Evolutionary conservation across 2,113 vertebrate genomes (phyloP), one percentile per base, ranked within the genome.

Genomic region (Orthonyx spaldingii): DNA sequence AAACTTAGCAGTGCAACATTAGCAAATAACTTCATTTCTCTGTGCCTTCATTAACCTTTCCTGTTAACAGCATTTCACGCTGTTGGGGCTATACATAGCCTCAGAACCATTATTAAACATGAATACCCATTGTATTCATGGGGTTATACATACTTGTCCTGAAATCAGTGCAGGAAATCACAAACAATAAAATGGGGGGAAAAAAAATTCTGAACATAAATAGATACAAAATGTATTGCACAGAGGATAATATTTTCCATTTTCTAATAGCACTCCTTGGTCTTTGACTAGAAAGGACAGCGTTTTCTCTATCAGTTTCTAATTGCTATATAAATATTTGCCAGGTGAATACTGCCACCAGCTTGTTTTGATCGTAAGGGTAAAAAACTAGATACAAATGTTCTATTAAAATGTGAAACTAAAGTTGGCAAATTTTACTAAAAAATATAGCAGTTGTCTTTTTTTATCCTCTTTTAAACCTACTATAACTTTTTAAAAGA

Each of bases 21-120:
- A 87, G 81, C 55, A 72, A 89, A 42, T 41, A 75, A 64, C 16
- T 84, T 63, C 4, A 41, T 56, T 49, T 78, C 61, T 61, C 57
- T 57, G 2, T 13, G 72, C 44, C 76, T 84, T 89, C 77, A 77
- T 95, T 92, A 96, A 94, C 95, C 79, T 88, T 88, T 77, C 61
- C 80, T 52, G 39, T 49, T 91, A 75, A 60, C 11, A 22, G 69
- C 16, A 18, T 63, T 93, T 84, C 50, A 64, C 1, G 3, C 53
- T 84, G 44, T 53, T 78, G 66, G 33, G 3, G 14, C 84, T 89
- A 50, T 46, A 53, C 50, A 35, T 17, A 84, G 72, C 49, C 46
- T 71, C 28, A 17, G 12, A 87, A 49, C 32, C 59, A 47, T 37
- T 57, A 80, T 30, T 71, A 84, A 88, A 93, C 50, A 47, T 4